Evolutionary conservation across 2,888 invertebrate species (phyloP).

Genomic region (Diachrysia chrysitis): DNA sequence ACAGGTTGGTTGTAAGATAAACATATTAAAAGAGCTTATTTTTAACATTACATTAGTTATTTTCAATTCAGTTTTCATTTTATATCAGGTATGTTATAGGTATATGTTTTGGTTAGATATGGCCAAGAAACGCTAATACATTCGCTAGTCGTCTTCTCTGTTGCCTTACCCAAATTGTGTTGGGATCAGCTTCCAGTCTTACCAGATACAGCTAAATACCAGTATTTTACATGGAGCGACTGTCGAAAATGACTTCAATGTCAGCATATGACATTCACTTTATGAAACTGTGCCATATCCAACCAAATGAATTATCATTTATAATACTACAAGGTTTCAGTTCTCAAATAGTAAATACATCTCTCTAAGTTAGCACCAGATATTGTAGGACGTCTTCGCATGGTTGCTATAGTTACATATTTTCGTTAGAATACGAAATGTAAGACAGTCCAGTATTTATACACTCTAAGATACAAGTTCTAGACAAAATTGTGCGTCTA

Average conservation of each 20-base stretch:
- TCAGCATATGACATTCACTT: neutral
- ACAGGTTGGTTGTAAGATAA: neutral
- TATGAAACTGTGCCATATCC: neutral
- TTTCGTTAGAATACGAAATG: slow-evolving; percentile 12
- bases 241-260: neutral
- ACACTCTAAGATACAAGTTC: slow-evolving; percentile 44
- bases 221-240: neutral
- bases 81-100: neutral
- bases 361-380: slow-evolving; percentile 34
- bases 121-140: neutral
- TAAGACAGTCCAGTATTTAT: slow-evolving; percentile 44
- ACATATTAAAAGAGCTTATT: neutral
- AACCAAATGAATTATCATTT: neutral
- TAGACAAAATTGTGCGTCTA: slow-evolving; percentile 69
- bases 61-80: neutral
- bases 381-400: slow-evolving; percentile 20
- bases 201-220: neutral
- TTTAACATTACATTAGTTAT: neutral
- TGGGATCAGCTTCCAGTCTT: neutral
- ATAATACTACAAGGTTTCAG: neutral
- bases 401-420: slow-evolving; percentile 17
- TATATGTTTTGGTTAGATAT: neutral
- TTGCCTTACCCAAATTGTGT: neutral
- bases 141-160: neutral
- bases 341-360: slow-evolving; percentile 6